Conservation (phyloP, 2,888 invertebrate species). For the Siphlonurus alternatus region DNA sequence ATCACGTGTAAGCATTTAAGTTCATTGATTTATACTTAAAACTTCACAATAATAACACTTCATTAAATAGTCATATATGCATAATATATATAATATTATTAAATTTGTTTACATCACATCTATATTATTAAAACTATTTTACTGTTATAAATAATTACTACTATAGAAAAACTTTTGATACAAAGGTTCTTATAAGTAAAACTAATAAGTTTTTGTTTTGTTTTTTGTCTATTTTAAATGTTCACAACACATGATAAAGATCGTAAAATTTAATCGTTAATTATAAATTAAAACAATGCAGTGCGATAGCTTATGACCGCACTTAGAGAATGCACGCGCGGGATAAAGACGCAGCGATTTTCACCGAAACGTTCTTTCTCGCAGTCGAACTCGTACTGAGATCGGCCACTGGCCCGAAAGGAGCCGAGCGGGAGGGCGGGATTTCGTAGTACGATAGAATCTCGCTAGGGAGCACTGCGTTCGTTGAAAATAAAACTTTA, state of each 20-base stretch:
- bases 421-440: not conserved
- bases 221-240: not conserved
- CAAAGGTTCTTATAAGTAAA: too few species aligned
- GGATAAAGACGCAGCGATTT: not conserved
- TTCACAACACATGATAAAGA: not conserved
- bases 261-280: not conserved
- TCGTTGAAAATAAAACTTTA: too few species aligned
- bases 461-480: not conserved
- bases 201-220: not conserved
- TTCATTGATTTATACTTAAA: not conserved
- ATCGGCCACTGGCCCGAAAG: not conserved
- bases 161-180: too few species aligned
- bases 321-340: not conserved
- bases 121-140: not conserved
- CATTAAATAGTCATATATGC: too few species aligned
- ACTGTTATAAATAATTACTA: too few species aligned
- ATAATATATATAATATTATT: not conserved
- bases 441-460: not conserved
- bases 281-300: not conserved
- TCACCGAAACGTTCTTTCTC: not conserved
- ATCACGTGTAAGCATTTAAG: not conserved
- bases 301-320: not conserved
- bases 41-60: not conserved
- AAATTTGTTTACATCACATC: not conserved
- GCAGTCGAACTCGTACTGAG: not conserved